phyloP scores from a whole-genome alignment of 2,113 vertebrate species.

The Pseudonaja textilis region DNA sequence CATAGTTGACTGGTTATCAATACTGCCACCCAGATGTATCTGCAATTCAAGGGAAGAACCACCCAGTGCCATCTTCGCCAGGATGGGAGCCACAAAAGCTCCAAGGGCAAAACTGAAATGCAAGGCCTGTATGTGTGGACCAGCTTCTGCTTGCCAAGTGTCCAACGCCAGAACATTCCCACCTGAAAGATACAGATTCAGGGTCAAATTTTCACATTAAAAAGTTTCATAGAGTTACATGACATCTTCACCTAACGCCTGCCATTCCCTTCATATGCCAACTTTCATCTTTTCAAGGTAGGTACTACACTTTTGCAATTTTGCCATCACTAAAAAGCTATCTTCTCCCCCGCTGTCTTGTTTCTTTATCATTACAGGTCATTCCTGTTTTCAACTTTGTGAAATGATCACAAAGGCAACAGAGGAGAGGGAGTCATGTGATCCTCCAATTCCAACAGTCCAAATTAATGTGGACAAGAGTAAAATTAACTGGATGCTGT shows the following conservation, averaged over 20 bases:
- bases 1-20: neutral
- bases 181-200: slow-evolving; percentile 69
- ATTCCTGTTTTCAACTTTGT: neutral
- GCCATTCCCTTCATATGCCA: neutral
- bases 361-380: neutral
- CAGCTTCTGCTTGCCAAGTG: slow-evolving; percentile 80
- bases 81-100: slow-evolving; percentile 84
- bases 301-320: neutral
- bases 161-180: slow-evolving; percentile 86
- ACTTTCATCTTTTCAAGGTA: neutral
- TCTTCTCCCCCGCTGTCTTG: neutral
- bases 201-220: neutral
- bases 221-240: neutral
- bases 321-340: neutral
- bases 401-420: neutral
- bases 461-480: neutral
- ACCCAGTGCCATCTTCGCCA: slow-evolving; percentile 83
- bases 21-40: neutral
- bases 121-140: slow-evolving; percentile 90
- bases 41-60: slow-evolving; percentile 9
- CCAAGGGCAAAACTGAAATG: slow-evolving; percentile 93
- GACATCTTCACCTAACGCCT: neutral
- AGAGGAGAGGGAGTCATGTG: neutral
- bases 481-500: neutral
- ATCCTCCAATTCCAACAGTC: neutral